Evolutionary conservation across 1,140 invertebrate genomes (phyloP).

Genomic region (Trachymyrmex septentrionalis): DNA sequence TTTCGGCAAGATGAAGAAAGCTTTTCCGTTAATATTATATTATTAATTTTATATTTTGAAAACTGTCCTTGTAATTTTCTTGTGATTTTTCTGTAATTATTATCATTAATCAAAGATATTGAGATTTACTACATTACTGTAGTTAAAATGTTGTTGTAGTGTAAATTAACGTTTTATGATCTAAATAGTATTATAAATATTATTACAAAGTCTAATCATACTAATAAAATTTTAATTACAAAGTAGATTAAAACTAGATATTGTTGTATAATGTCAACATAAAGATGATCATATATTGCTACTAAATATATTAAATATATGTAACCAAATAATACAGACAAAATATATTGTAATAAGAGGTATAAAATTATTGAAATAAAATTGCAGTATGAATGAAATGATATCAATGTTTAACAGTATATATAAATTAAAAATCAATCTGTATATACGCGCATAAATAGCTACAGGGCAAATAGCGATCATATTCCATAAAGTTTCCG

Average conservation of each 20-base stretch:
- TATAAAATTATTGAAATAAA: slow-evolving; percentile 2
- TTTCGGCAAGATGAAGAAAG: background rate
- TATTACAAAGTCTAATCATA: background rate
- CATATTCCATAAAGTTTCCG: slow-evolving; percentile 68
- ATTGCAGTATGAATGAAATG: background rate
- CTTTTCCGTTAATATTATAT: background rate
- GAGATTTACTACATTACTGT: background rate
- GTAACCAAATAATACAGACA: background rate
- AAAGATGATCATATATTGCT: background rate
- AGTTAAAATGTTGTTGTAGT: background rate
- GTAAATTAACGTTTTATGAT: background rate
- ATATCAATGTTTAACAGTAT: background rate
- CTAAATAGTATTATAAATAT: background rate
- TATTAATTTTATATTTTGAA: background rate
- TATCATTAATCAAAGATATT: background rate
- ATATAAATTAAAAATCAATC: slow-evolving; percentile 33
- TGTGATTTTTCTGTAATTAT: background rate
- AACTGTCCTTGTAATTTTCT: background rate
- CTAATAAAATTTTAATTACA: background rate
- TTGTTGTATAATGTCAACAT: background rate
- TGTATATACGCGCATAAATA: slow-evolving; percentile 52
- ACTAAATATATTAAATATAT: background rate
- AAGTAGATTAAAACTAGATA: background rate
- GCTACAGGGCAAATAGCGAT: slow-evolving; percentile 68
- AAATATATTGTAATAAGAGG: background rate